Evolutionary conservation across 2,113 vertebrate species (phyloP).

Genomic region (Vombatus ursinus): DNA sequence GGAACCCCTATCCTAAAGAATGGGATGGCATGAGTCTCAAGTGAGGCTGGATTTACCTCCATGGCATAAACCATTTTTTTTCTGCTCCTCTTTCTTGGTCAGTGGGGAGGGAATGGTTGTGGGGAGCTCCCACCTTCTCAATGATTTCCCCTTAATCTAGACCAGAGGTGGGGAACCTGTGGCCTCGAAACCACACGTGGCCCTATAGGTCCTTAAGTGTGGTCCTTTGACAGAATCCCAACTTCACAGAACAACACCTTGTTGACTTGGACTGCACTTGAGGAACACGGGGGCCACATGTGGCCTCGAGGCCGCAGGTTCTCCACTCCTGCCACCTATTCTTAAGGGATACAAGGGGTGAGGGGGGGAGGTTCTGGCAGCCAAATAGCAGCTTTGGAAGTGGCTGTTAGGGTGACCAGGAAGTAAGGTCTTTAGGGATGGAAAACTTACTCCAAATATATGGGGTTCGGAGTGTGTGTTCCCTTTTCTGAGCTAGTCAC

Average conservation of each 20-base stretch:
- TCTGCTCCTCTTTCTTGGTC: neutral
- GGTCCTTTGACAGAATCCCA: no score
- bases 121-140: no score
- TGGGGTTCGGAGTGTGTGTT: neutral
- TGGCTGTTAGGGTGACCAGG: neutral
- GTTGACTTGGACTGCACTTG: no score
- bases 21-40: neutral
- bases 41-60: neutral
- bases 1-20: neutral
- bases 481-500: conserved; percentile 63
- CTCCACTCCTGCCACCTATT: neutral
- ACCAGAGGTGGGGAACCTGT: no score
- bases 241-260: no score
- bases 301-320: no score
- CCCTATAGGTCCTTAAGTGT: no score
- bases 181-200: no score
- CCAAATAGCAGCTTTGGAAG: neutral
- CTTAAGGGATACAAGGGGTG: neutral
- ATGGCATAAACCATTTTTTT: neutral
- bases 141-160: neutral
- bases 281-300: no score
- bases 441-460: neutral
- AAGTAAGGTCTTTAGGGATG: neutral
- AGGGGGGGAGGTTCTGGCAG: neutral
- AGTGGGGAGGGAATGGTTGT: neutral